Conservation (phyloP, 2,113 vertebrate species). For the Stigmatopora nigra region DNA sequence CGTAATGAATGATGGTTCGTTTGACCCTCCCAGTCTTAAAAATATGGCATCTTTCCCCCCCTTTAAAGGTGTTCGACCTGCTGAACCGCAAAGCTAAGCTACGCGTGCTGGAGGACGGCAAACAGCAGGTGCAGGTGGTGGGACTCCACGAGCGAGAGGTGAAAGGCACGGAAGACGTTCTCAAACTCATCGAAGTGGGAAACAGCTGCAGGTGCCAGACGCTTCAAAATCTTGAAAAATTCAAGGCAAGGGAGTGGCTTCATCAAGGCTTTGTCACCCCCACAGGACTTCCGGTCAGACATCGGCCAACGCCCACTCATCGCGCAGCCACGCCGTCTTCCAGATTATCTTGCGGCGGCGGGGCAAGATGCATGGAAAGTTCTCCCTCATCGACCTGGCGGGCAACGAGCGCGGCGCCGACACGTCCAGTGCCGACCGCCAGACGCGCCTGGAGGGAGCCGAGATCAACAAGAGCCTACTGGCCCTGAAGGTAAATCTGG, state of each 20-base stretch:
- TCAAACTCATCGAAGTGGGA: slow-evolving; percentile 93
- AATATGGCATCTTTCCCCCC: neutral
- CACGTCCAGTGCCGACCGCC: slow-evolving; percentile 92
- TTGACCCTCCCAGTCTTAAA: too few relatives aligned
- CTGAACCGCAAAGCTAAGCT: slow-evolving; percentile 92
- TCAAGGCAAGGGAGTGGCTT: neutral
- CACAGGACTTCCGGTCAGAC: slow-evolving; percentile 95
- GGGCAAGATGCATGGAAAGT: slow-evolving; percentile 96
- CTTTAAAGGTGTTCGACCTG: slow-evolving; percentile 89
- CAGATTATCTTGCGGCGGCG: slow-evolving; percentile 92
- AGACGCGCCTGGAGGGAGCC: slow-evolving; percentile 92
- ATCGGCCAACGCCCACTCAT: slow-evolving; percentile 92
- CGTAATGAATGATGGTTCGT: too few relatives aligned
- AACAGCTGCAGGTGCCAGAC: slow-evolving; percentile 91
- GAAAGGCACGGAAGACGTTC: slow-evolving; percentile 93
- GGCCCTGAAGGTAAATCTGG: slow-evolving; percentile 84
- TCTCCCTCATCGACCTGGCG: slow-evolving; percentile 95
- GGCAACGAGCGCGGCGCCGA: slow-evolving; percentile 97
- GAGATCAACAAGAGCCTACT: slow-evolving; percentile 99
- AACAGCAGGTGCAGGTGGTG: slow-evolving; percentile 97
- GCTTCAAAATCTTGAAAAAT: neutral
- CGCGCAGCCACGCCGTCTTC: slow-evolving; percentile 94
- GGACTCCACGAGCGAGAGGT: slow-evolving; percentile 92
- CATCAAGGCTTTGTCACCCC: neutral
- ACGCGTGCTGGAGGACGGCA: slow-evolving; percentile 93